phyloP scores from a whole-genome alignment of 53 echinoderm and acorn worm species.

The Astropecten irregularis region DNA sequence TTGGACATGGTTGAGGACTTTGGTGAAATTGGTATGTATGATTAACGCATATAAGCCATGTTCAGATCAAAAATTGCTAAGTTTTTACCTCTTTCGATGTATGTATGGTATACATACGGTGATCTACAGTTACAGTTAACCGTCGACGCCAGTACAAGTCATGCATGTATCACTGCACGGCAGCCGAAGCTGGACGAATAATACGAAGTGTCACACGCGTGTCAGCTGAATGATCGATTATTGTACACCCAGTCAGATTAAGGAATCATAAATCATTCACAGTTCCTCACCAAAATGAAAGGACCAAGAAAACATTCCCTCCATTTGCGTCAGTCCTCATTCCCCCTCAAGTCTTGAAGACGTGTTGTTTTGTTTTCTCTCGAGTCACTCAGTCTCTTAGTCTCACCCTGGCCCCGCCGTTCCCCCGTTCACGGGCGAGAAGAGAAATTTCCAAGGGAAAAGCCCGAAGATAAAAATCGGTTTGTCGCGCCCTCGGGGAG shows the following conservation, averaged over 20 bases:
- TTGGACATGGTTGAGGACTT: too few relatives aligned
- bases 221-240: constrained; percentile 39
- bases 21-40: too few relatives aligned
- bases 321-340: constrained; percentile 48
- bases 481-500: constrained; percentile 33
- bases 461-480: constrained; percentile 38
- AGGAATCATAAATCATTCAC: constrained; percentile 40
- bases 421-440: constrained; percentile 6
- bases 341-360: constrained; percentile 44
- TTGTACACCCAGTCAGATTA: constrained; percentile 36
- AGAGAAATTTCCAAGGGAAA: too few relatives aligned
- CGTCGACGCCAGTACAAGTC: background rate
- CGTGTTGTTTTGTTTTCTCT: too few relatives aligned
- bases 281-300: constrained; percentile 5
- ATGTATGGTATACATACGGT: too few relatives aligned
- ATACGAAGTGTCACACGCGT: too few relatives aligned
- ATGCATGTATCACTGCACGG: background rate
- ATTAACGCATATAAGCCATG: too few relatives aligned
- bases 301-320: constrained; percentile 25
- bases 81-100: too few relatives aligned
- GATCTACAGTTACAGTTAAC: constrained; percentile 16
- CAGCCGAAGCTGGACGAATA: background rate
- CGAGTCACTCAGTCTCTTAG: too few relatives aligned
- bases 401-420: too few relatives aligned
- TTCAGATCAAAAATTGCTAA: too few relatives aligned